A percentile compares a stretch with the other conserved stretches of the same genome.
phyloP scores from a whole-genome alignment of 1,140 invertebrate genomes.

The Glomeris maerens region DNA sequence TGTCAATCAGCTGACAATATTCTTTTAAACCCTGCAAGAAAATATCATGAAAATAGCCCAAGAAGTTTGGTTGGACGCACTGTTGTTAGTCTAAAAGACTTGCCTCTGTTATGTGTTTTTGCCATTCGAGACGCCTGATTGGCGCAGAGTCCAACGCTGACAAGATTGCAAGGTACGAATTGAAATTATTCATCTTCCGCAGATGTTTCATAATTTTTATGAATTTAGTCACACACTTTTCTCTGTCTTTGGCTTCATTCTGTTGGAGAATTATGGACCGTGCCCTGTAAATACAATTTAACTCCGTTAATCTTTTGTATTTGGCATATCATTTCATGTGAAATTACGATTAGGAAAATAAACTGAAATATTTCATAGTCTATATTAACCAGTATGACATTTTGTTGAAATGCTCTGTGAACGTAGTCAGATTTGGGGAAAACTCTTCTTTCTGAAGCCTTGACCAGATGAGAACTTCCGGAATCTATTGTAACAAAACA shows the following conservation, averaged over 20 bases:
- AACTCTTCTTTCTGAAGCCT: constrained; percentile 92
- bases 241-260: constrained; percentile 79
- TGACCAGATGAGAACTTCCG: constrained; percentile 92
- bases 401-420: constrained; percentile 99
- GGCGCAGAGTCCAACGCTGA: constrained; percentile 94
- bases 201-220: constrained; percentile 98
- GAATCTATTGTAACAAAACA: constrained; percentile 33
- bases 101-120: constrained; percentile 70
- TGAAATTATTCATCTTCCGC: constrained; percentile 95
- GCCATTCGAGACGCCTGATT: constrained; percentile 83
- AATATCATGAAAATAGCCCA: constrained; percentile 5
- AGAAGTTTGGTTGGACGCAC: constrained; percentile 4
- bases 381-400: constrained; percentile 82
- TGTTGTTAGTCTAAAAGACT: constrained; percentile 17
- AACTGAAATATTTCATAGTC: too few species aligned
- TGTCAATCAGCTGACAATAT: constrained; percentile 89
- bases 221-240: constrained; percentile 90
- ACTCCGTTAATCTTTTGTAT: too few species aligned
- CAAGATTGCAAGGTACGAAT: constrained; percentile 90
- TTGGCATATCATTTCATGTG: constrained; percentile 2
- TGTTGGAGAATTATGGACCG: constrained; percentile 60
- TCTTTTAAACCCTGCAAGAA: constrained; percentile 58
- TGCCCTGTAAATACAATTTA: constrained; percentile 40
- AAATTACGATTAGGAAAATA: neutral
- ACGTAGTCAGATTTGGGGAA: constrained; percentile 88